Evolutionary conservation across 2,888 invertebrate genomes (phyloP).

Genomic region (Notodonta dromedarius): DNA sequence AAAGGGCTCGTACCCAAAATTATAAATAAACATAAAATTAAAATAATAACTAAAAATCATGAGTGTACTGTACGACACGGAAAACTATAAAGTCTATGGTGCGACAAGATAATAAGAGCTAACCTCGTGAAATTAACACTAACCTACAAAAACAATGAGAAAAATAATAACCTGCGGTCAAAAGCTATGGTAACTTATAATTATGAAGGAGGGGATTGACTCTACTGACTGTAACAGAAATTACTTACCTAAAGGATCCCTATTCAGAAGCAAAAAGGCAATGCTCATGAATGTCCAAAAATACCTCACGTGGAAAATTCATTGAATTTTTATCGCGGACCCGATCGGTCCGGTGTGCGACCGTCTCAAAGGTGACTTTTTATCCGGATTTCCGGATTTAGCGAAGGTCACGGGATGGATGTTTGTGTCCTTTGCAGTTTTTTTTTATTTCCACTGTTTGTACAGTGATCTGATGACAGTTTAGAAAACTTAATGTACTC

Average conservation of each 20-base stretch:
- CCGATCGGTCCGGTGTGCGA: conserved; percentile 15
- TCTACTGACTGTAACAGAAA: background rate
- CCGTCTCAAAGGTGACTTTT: conserved; percentile 17
- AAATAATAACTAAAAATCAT: too few species aligned
- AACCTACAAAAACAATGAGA: too few species aligned
- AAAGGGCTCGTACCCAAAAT: too few species aligned
- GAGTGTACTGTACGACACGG: too few species aligned
- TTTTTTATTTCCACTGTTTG: background rate
- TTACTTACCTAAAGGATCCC: background rate
- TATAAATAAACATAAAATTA: too few species aligned
- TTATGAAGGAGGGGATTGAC: background rate
- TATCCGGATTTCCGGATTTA: conserved; percentile 21
- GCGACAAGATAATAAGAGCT: too few species aligned
- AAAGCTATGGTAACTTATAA: too few species aligned
- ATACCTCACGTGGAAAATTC: conserved; percentile 1
- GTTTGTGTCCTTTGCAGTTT: background rate
- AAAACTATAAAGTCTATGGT: too few species aligned
- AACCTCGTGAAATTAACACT: too few species aligned
- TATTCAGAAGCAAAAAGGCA: background rate
- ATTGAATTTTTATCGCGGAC: conserved; percentile 20
- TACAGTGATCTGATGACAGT: background rate
- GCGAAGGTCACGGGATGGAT: background rate
- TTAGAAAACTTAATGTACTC: too few species aligned
- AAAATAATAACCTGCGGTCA: too few species aligned
- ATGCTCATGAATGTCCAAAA: background rate